These are phyloP conservation scores for Festucalex cinctus DNA, from an alignment of 2,113 vertebrate genomes.

Conservation along the genomic window DNA sequence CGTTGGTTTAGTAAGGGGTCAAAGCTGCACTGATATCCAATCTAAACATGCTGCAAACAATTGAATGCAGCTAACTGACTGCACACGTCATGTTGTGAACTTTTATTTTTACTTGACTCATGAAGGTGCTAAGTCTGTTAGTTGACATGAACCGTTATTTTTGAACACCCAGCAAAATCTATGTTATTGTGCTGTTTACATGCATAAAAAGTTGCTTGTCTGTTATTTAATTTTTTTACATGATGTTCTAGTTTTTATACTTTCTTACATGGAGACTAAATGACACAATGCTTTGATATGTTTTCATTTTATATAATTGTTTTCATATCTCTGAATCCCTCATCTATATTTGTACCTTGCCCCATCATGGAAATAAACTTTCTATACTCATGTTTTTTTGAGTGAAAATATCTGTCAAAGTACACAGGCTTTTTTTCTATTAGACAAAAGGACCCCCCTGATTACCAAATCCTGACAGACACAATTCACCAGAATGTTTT, in stretches of 20 bases:
- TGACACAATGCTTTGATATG: conserved; percentile 32
- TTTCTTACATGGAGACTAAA: conserved; percentile 37
- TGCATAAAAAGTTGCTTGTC: neutral
- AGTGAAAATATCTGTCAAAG: neutral
- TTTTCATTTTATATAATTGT: no score
- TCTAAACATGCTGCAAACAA: conserved; percentile 11
- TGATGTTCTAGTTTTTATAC: conserved; percentile 41
- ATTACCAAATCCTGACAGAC: neutral
- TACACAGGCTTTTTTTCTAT: neutral
- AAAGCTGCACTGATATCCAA: conserved; percentile 55
- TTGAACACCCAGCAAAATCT: conserved; percentile 9
- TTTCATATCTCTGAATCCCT: neutral
- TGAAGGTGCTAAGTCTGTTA: conserved; percentile 19
- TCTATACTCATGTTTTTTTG: conserved; percentile 8
- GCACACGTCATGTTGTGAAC: conserved; percentile 8
- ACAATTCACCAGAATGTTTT: neutral
- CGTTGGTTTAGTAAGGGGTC: conserved; percentile 19
- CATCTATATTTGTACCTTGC: neutral
- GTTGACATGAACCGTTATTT: conserved; percentile 6
- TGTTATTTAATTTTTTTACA: conserved; percentile 44
- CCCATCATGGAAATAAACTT: conserved; percentile 44
- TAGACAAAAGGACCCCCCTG: neutral
- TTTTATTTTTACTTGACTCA: conserved; percentile 11
- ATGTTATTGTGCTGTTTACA: conserved; percentile 25
- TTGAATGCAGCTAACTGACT: conserved; percentile 37